Evolutionary conservation across 2,888 invertebrate genomes (phyloP).

Genomic region (Zygogramma bicolorata): DNA sequence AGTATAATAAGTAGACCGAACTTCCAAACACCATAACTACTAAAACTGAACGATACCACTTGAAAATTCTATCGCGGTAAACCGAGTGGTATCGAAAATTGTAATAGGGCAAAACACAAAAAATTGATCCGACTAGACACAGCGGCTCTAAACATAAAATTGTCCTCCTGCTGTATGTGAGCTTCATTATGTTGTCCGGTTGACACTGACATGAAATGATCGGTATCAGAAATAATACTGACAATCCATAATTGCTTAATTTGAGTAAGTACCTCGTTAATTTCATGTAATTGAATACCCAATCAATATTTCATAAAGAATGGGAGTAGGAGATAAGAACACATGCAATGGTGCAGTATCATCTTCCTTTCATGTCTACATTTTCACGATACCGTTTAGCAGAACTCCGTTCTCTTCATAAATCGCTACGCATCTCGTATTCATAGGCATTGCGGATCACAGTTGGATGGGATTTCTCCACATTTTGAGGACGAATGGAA

Average conservation of each 20-base stretch:
- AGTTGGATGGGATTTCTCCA: too few relatives aligned
- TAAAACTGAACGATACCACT: not conserved
- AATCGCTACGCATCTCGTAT: too few relatives aligned
- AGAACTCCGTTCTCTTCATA: too few relatives aligned
- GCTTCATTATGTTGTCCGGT: not conserved
- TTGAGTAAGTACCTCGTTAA: not conserved
- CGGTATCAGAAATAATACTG: not conserved
- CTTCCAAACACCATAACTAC: not conserved
- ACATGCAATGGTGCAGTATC: too few relatives aligned
- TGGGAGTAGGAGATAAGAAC: too few relatives aligned
- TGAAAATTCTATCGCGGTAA: not conserved
- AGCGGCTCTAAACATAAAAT: slow-evolving; percentile 1
- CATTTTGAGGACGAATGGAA: too few relatives aligned
- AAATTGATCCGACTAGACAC: not conserved
- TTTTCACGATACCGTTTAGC: too few relatives aligned
- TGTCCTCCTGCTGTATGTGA: not conserved
- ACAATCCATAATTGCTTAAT: not conserved
- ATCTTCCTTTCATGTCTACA: too few relatives aligned
- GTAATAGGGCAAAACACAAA: not conserved
- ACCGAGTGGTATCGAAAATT: not conserved
- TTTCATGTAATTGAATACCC: not conserved
- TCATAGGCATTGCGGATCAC: too few relatives aligned
- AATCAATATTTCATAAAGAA: not conserved
- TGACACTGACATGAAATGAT: not conserved
- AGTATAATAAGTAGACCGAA: not conserved